Percentiles rank a stretch among this genome's conserved stretches.
phyloP scores from a whole-genome alignment of 37 sponge, comb jelly and placozoan species.

The Aphrocallistes beatrix region DNA sequence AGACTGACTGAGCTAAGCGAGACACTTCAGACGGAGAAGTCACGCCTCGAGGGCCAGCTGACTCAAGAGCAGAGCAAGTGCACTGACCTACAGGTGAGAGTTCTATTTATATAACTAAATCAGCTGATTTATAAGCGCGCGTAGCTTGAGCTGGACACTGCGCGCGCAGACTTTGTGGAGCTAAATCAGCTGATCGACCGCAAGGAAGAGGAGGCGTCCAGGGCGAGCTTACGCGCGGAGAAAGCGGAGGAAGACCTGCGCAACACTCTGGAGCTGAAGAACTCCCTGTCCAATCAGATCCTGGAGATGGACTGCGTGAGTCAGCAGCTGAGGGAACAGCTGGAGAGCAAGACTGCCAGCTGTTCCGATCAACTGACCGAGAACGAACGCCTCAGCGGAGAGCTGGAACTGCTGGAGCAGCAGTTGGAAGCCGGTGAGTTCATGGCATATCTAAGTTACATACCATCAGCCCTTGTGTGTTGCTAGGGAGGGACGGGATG shows the following conservation, averaged over 20 bases:
- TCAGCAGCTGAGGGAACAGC: background rate
- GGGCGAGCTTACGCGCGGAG: background rate
- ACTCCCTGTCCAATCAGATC: background rate
- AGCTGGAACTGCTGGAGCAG: background rate
- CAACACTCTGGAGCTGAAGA: constrained; percentile 1
- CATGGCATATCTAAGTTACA: background rate
- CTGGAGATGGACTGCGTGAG: background rate
- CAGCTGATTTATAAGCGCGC: background rate
- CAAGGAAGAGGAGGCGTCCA: background rate
- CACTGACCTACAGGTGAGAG: background rate
- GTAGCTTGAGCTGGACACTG: background rate
- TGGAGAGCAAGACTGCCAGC: background rate
- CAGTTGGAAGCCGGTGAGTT: background rate
- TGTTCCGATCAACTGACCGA: background rate
- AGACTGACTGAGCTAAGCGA: background rate
- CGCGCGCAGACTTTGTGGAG: background rate
- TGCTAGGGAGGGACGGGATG: background rate
- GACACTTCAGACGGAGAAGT: background rate
- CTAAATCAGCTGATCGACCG: background rate
- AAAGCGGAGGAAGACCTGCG: background rate
- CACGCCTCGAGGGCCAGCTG: background rate
- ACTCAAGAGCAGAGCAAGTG: background rate
- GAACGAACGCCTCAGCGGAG: background rate
- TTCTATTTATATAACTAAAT: background rate
- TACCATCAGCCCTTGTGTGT: background rate